Conservation (phyloP, 2,888 invertebrate genomes). For the Polymixis lichenea region DNA sequence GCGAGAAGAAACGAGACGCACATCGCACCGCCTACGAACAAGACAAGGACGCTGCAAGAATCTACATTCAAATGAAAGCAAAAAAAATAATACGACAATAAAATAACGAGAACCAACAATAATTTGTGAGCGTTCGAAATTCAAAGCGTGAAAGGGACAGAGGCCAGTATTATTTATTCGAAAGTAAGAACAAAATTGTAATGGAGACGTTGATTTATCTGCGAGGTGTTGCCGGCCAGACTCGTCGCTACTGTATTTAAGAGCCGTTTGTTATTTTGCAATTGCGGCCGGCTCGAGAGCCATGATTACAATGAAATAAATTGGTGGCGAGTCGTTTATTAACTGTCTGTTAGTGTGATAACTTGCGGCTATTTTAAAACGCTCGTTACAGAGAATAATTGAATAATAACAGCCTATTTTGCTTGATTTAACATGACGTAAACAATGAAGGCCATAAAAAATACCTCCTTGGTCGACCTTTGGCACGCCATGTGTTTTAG, state of each 20-base stretch:
- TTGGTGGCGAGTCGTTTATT: constrained; percentile 73
- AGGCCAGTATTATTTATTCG: constrained; percentile 80
- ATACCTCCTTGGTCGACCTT: constrained; percentile 86
- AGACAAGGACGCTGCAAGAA: constrained; percentile 60
- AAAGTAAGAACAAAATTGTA: constrained; percentile 85
- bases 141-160: constrained; percentile 84
- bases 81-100: constrained; percentile 76
- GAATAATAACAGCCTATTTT: constrained; percentile 64
- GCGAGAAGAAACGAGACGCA: constrained; percentile 78
- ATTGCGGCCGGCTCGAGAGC: constrained; percentile 73
- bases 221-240: constrained; percentile 74
- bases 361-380: constrained; percentile 59
- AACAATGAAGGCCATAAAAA: constrained; percentile 83
- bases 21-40: constrained; percentile 47
- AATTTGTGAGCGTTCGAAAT: constrained; percentile 88
- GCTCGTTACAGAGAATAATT: constrained; percentile 63
- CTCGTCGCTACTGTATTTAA: constrained; percentile 83
- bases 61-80: constrained; percentile 69
- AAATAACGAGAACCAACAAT: constrained; percentile 87
- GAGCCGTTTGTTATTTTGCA: constrained; percentile 83
- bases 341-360: constrained; percentile 61
- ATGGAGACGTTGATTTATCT: constrained; percentile 87
- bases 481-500: constrained; percentile 81
- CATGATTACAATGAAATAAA: constrained; percentile 82
- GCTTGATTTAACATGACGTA: constrained; percentile 70